Percentiles rank a stretch among this genome's conserved stretches.
Evolutionary conservation across 2,113 vertebrate species (phyloP).

Genomic region (Rhizomys pruinosus): DNA sequence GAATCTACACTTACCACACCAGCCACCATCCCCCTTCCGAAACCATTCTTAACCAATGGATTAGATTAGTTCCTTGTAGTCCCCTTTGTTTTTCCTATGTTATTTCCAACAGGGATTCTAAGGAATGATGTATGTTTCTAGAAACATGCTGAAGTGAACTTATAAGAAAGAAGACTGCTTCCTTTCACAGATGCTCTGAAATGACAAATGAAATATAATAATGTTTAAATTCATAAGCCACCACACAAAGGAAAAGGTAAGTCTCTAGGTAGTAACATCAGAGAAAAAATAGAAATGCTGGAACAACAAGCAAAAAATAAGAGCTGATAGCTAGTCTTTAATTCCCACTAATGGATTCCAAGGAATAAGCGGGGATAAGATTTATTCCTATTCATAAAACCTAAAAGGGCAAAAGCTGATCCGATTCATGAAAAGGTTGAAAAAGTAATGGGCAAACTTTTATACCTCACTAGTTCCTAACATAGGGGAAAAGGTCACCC

Average conservation of each 20-base stretch:
- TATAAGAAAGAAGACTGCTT: not conserved
- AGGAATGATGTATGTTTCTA: constrained; percentile 8
- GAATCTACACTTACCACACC: not conserved
- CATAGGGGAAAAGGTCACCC: not conserved
- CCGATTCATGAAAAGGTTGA: not conserved
- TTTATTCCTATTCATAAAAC: not conserved
- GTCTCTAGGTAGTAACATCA: not conserved
- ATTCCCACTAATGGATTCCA: not conserved
- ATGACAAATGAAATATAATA: not conserved
- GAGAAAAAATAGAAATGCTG: not conserved
- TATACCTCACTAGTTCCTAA: not conserved
- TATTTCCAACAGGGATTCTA: not conserved
- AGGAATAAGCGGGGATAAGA: not conserved
- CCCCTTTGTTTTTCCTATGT: not conserved
- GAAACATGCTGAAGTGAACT: not conserved
- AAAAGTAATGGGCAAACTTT: not conserved
- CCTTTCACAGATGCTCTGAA: not conserved
- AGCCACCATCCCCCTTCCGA: not conserved
- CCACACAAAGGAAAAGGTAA: not conserved
- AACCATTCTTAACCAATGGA: not conserved
- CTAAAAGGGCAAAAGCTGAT: not conserved
- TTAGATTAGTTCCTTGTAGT: not conserved
- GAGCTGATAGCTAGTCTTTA: not conserved
- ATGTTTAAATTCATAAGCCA: not conserved
- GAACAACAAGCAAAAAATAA: not conserved